These are phyloP conservation scores for Amblyopsis rosae DNA, from an alignment of 2,113 vertebrate species.

Conservation along the genomic window DNA sequence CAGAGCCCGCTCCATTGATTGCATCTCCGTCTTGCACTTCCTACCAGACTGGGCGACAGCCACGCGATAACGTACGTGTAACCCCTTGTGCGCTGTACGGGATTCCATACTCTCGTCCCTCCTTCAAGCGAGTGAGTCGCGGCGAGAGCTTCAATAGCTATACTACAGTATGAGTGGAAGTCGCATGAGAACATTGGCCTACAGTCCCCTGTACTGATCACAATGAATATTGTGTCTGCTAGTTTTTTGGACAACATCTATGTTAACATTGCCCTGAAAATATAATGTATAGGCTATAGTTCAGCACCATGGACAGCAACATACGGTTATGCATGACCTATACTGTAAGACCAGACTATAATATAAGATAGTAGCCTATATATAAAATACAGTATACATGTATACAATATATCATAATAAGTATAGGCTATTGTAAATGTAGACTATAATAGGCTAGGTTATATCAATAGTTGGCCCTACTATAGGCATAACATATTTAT, in stretches of 20 bases:
- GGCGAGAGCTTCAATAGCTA: neutral
- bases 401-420: too few species aligned
- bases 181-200: neutral
- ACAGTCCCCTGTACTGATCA: neutral
- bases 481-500: too few species aligned
- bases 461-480: too few species aligned
- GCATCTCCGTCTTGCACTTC: constrained; percentile 22
- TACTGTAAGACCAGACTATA: neutral
- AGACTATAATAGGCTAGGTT: too few species aligned
- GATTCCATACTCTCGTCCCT: constrained; percentile 65
- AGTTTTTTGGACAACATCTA: neutral
- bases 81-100: constrained; percentile 37
- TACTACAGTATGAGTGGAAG: too few species aligned
- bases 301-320: constrained; percentile 63
- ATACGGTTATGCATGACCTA: neutral
- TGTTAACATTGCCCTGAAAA: neutral
- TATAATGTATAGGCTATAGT: neutral
- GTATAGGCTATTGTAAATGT: too few species aligned
- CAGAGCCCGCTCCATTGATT: neutral
- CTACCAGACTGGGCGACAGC: constrained; percentile 25
- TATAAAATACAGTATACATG: too few species aligned
- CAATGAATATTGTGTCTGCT: neutral
- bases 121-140: constrained; percentile 16
- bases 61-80: constrained; percentile 60
- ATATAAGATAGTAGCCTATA: too few species aligned